Evolutionary conservation across 1,140 invertebrate genomes (phyloP).

Genomic region (Dreissena rostriformis): DNA sequence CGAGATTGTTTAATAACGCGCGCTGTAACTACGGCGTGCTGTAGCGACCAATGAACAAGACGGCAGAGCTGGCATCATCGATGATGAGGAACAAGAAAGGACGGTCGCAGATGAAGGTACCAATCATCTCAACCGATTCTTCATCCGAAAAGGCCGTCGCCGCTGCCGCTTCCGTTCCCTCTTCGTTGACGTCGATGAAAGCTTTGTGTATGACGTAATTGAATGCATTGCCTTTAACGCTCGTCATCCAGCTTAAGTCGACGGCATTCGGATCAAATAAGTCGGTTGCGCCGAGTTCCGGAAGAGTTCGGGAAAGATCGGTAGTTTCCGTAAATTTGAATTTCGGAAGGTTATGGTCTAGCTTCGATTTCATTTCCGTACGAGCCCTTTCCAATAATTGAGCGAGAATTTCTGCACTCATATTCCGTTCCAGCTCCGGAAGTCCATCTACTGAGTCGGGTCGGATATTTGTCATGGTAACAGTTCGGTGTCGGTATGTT

Average conservation of each 20-base stretch:
- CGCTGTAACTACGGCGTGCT: too few relatives aligned
- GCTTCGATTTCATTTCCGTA: conserved; percentile 14
- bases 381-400: conserved; percentile 43
- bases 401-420: conserved; percentile 83
- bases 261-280: conserved; percentile 84
- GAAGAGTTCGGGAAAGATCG: conserved; percentile 81
- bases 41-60: conserved; percentile 76
- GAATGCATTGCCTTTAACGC: conserved; percentile 41
- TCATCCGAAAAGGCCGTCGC: conserved; percentile 69
- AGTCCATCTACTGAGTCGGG: conserved; percentile 82
- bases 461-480: conserved; percentile 88
- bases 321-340: conserved; percentile 86
- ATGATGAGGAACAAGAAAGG: conserved; percentile 91
- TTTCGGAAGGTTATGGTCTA: conserved; percentile 83
- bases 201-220: conserved; percentile 78
- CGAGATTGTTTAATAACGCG: too few relatives aligned
- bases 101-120: conserved; percentile 85
- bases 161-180: conserved; percentile 81
- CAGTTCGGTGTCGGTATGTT: conserved; percentile 86
- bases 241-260: conserved; percentile 84
- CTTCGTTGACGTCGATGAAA: conserved; percentile 81
- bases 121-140: conserved; percentile 40
- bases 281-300: conserved; percentile 83
- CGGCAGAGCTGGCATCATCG: conserved; percentile 80
- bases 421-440: conserved; percentile 80